These are phyloP conservation scores for Cotesia glomerata DNA, from an alignment of 1,140 invertebrate species.

Conservation along the genomic window DNA sequence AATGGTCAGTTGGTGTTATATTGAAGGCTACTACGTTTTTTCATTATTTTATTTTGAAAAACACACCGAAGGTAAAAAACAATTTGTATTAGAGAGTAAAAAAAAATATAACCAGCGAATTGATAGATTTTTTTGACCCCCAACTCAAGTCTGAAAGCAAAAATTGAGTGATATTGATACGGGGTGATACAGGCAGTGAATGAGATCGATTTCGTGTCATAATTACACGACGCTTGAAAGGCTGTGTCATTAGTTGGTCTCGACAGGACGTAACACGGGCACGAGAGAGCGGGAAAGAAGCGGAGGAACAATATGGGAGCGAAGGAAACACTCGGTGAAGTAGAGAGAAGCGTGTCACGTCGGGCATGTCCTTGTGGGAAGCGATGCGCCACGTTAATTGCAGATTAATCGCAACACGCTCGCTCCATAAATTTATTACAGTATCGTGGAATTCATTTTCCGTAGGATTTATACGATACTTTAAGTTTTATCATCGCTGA, in stretches of 20 bases:
- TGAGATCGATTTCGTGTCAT: slow-evolving; percentile 3
- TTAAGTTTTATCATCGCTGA: slow-evolving; percentile 5
- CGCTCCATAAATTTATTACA: slow-evolving; percentile 24
- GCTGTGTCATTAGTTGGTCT: slow-evolving; percentile 19
- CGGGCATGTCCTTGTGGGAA: slow-evolving; percentile 16
- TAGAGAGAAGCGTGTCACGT: slow-evolving; percentile 19
- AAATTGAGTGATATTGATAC: background rate
- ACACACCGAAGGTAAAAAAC: no score
- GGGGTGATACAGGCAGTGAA: background rate
- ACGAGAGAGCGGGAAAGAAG: background rate
- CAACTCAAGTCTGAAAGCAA: background rate
- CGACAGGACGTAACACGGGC: background rate
- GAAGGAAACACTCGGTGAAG: background rate
- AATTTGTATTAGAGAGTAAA: no score
- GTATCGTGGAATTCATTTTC: background rate
- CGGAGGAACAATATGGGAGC: background rate
- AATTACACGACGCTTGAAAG: slow-evolving; percentile 13
- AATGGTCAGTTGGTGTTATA: background rate
- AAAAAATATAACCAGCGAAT: no score
- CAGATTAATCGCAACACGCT: slow-evolving; percentile 22
- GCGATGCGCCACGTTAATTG: slow-evolving; percentile 25
- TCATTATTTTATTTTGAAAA: no score
- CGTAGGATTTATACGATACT: slow-evolving; percentile 11
- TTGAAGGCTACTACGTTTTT: no score
- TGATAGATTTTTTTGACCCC: no score